These are phyloP conservation scores for Aythya baeri DNA, from an alignment of 2,113 vertebrate genomes.

Conservation along the genomic window DNA sequence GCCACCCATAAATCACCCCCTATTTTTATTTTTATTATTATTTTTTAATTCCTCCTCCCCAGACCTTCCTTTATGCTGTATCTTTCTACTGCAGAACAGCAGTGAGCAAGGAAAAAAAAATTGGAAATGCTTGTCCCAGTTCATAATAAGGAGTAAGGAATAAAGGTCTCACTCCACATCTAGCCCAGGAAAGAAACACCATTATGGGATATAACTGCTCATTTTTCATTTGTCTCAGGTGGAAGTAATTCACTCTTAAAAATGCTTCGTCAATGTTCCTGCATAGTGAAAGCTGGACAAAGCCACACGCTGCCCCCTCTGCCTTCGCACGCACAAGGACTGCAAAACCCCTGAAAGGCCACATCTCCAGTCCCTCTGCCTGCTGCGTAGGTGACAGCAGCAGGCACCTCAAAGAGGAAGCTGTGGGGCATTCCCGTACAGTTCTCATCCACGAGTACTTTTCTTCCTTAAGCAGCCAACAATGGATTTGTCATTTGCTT, in stretches of 20 bases:
- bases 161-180: background rate
- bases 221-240: background rate
- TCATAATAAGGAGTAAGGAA: background rate
- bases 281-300: background rate
- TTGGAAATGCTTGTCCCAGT: background rate
- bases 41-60: too few relatives aligned
- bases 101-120: background rate
- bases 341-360: background rate
- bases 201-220: rapidly evolving
- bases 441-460: background rate
- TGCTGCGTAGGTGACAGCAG: background rate
- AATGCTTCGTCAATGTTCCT: background rate
- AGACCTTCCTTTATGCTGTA: background rate
- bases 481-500: background rate
- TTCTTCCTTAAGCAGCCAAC: background rate
- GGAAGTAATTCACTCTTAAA: background rate
- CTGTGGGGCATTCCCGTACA: rapidly evolving
- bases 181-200: background rate
- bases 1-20: background rate
- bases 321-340: rapidly evolving
- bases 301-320: rapidly evolving
- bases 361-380: background rate
- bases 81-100: background rate
- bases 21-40: background rate
- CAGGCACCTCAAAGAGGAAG: background rate